Percentiles rank a stretch among this genome's conserved stretches.
phyloP scores from a whole-genome alignment of 1,140 invertebrate genomes.

The Reticulitermes speratus region DNA sequence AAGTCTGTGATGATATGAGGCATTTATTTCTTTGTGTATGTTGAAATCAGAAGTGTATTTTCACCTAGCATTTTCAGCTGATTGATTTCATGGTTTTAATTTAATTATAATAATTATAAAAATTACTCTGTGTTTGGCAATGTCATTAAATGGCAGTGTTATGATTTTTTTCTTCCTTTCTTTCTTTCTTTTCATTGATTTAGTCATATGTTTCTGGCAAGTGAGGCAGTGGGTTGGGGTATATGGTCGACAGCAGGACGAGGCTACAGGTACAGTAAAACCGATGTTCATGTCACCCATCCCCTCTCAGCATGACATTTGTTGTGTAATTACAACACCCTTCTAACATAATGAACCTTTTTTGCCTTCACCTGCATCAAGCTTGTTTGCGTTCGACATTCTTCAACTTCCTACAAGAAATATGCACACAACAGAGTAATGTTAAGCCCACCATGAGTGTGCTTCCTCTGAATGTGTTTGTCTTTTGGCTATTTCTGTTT shows the following conservation, averaged over 20 bases:
- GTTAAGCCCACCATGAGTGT: neutral
- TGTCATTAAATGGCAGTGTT: neutral
- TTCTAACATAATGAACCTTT: neutral
- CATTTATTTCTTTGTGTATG: neutral
- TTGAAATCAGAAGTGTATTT: neutral
- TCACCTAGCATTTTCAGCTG: neutral
- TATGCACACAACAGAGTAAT: neutral
- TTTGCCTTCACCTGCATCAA: no score
- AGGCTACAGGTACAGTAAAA: neutral
- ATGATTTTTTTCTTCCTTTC: neutral
- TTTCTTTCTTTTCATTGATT: neutral
- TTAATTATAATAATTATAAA: neutral
- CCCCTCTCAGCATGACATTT: neutral
- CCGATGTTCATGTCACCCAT: neutral
- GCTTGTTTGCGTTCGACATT: no score
- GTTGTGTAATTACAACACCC: neutral
- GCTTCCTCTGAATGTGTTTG: neutral
- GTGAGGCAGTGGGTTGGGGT: constrained; percentile 10
- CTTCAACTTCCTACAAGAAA: no score
- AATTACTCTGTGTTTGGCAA: neutral
- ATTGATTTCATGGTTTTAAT: neutral
- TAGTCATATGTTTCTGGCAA: constrained; percentile 16
- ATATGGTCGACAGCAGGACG: neutral
- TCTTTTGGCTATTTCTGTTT: neutral
- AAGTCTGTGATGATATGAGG: neutral